Percentiles rank a stretch among this genome's conserved stretches.
These are phyloP conservation scores for Drosophila teissieri DNA, from an alignment of 1,140 invertebrate genomes.

Conservation along the genomic window DNA sequence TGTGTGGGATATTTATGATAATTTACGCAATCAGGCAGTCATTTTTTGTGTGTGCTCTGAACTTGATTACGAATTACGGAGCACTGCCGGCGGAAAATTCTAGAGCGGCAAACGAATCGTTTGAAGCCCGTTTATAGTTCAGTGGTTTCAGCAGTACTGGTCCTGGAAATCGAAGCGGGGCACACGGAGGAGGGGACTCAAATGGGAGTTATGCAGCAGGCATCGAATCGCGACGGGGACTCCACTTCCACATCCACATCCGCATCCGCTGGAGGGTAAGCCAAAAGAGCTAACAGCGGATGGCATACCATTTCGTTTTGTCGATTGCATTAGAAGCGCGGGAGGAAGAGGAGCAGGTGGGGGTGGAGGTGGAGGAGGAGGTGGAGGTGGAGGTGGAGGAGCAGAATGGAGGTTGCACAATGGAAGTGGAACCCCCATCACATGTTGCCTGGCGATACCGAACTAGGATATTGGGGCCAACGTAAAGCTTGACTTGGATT, in stretches of 20 bases:
- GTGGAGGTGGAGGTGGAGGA: no score
- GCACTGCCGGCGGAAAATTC: constrained; percentile 12
- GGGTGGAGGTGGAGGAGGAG: no score
- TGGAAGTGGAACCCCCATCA: not conserved
- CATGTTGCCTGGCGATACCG: constrained; percentile 1
- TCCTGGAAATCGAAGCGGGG: constrained; percentile 23
- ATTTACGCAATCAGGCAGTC: constrained; percentile 53
- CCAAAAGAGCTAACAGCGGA: constrained; percentile 33
- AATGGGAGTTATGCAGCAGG: constrained; percentile 34
- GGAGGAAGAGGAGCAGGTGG: not conserved
- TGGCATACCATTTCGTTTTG: constrained; percentile 46
- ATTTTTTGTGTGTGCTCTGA: constrained; percentile 51
- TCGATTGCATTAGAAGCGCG: constrained; percentile 41
- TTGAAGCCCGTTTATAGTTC: constrained; percentile 49
- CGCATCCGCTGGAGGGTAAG: not conserved
- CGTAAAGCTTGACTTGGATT: no score
- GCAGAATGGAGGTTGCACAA: no score
- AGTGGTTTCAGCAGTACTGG: constrained; percentile 26
- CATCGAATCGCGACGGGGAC: constrained; percentile 10
- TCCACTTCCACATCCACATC: not conserved
- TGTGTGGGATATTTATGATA: constrained; percentile 51
- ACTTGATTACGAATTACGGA: constrained; percentile 50
- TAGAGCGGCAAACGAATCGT: constrained; percentile 34
- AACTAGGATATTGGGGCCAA: not conserved
- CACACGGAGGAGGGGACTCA: not conserved